Percentiles rank a stretch among this genome's conserved stretches.
These are phyloP conservation scores for Sinella curviseta DNA, from an alignment of 1,140 invertebrate species.

Conservation along the genomic window DNA sequence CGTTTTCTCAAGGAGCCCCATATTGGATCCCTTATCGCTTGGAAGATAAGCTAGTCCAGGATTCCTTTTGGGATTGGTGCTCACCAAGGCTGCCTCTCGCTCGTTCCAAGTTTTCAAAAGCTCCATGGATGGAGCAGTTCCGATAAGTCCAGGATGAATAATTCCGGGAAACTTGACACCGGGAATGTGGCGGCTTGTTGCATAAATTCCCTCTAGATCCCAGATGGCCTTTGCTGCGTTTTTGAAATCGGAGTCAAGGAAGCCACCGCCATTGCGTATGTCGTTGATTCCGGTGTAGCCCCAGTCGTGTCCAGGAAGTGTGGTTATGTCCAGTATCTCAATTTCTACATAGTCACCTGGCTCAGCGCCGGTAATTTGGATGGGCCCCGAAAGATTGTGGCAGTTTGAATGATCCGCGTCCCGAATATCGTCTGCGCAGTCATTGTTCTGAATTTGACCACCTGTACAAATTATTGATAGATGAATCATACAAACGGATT, in stretches of 20 bases:
- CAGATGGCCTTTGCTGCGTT: slow-evolving; percentile 38
- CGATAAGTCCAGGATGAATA: slow-evolving; percentile 42
- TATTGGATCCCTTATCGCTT: slow-evolving; percentile 15
- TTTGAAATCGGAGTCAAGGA: slow-evolving; percentile 23
- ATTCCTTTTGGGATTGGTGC: not conserved
- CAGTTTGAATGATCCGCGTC: not conserved
- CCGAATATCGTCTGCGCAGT: slow-evolving; percentile 35
- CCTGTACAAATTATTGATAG: slow-evolving; percentile 14
- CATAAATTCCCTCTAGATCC: slow-evolving; percentile 45
- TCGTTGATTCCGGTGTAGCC: slow-evolving; percentile 40
- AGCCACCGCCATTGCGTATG: slow-evolving; percentile 30
- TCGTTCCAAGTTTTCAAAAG: slow-evolving; percentile 36
- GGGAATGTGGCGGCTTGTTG: slow-evolving; percentile 41
- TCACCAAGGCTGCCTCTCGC: slow-evolving; percentile 34
- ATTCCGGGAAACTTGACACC: slow-evolving; percentile 38
- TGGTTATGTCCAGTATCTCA: slow-evolving; percentile 29
- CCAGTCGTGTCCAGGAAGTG: not conserved
- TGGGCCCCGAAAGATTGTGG: slow-evolving; percentile 36
- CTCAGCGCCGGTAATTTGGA: slow-evolving; percentile 36
- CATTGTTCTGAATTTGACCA: slow-evolving; percentile 41
- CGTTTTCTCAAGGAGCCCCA: slow-evolving; percentile 3
- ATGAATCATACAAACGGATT: not conserved
- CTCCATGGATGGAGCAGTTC: slow-evolving; percentile 32
- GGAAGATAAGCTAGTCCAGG: slow-evolving; percentile 32
- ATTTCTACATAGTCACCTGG: slow-evolving; percentile 44